These are phyloP conservation scores for Mylabris phalerata DNA, from an alignment of 1,140 invertebrate species.

Conservation along the genomic window DNA sequence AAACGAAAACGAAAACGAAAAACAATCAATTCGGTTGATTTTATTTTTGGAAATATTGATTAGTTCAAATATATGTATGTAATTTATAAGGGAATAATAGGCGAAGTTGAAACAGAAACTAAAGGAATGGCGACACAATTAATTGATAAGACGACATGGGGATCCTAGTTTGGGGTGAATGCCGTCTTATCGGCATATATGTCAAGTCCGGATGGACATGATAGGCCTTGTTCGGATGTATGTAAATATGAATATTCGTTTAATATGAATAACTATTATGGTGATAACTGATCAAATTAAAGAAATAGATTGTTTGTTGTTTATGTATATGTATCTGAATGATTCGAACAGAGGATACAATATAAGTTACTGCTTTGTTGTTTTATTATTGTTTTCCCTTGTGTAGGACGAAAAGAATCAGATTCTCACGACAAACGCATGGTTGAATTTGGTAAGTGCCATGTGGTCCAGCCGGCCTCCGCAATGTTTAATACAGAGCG, in stretches of 20 bases:
- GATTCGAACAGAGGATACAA: conserved; percentile 15
- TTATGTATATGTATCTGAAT: conserved; percentile 1
- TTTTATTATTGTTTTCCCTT: conserved; percentile 40
- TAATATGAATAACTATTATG: conserved; percentile 7
- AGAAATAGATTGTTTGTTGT: neutral
- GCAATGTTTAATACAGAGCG: conserved; percentile 36
- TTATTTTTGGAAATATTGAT: conserved; percentile 6
- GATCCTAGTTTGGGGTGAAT: conserved; percentile 13
- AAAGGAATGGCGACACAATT: conserved; percentile 16
- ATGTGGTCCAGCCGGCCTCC: conserved; percentile 44
- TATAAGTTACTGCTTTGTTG: conserved; percentile 23
- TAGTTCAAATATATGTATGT: conserved; percentile 1
- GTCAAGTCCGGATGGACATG: conserved; percentile 10
- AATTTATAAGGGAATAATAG: conserved; percentile 1
- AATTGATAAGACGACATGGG: conserved; percentile 15
- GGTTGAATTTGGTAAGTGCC: conserved; percentile 93
- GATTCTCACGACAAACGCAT: conserved; percentile 85
- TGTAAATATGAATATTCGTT: conserved; percentile 15
- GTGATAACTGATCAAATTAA: conserved; percentile 9
- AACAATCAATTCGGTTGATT: too few relatives aligned
- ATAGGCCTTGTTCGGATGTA: conserved; percentile 11
- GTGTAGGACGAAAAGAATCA: conserved; percentile 67
- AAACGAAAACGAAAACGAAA: too few relatives aligned
- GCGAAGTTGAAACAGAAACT: conserved; percentile 11
- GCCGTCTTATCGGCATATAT: conserved; percentile 14